These are phyloP conservation scores for Cryptomyrus ogoouensis DNA, from an alignment of 2,113 vertebrate genomes.

Conservation along the genomic window DNA sequence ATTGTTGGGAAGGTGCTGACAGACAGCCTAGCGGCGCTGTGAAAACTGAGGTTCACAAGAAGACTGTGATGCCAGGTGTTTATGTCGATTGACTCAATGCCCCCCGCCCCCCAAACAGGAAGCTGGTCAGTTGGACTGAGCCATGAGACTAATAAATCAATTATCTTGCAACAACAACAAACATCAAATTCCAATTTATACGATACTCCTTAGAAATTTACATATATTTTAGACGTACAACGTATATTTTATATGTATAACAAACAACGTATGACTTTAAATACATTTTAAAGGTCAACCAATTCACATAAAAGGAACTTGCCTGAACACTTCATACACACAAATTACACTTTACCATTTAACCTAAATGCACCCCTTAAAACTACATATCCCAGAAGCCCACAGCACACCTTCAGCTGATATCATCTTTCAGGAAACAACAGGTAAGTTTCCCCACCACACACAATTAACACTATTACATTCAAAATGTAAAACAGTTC, in stretches of 20 bases:
- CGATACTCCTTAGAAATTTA: background rate
- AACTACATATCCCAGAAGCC: background rate
- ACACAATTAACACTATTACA: background rate
- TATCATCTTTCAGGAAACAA: background rate
- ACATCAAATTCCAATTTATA: background rate
- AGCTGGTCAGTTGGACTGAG: background rate
- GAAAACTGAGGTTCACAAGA: background rate
- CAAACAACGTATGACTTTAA: background rate
- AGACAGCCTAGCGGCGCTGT: background rate
- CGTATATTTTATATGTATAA: no score
- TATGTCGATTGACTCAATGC: background rate
- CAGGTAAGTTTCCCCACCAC: background rate
- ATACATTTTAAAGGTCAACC: background rate
- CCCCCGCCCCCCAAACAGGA: background rate
- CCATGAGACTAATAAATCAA: background rate
- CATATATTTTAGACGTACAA: no score
- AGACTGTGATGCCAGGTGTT: background rate
- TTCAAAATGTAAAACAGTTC: no score
- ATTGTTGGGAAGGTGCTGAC: background rate
- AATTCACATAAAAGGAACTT: background rate
- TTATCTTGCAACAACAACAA: background rate
- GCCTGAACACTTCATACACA: background rate
- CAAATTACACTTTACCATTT: background rate
- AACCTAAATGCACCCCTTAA: background rate
- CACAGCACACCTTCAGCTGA: background rate